Conservation (phyloP, 2,797 vertebrate species). For the Orientallactaga sibirica region DNA sequence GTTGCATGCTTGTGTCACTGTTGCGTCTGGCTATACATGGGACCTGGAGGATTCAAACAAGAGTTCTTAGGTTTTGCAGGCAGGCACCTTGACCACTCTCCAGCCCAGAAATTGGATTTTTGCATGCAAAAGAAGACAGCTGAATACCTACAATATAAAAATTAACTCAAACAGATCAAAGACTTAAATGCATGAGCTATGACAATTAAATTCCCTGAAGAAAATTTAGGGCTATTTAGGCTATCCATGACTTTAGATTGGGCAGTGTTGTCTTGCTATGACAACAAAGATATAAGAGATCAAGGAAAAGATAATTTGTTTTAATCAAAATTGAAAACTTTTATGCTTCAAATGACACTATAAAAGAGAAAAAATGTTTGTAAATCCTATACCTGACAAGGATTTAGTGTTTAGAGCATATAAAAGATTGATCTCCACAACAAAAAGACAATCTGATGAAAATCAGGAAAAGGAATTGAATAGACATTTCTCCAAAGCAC, state of each 20-base stretch:
- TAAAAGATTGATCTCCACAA: not conserved
- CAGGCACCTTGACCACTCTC: no score
- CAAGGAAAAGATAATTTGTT: not conserved
- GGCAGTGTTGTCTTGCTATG: not conserved
- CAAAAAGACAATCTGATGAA: not conserved
- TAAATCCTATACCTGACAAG: constrained; percentile 9
- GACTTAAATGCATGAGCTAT: not conserved
- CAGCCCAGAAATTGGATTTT: not conserved
- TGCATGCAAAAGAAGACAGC: not conserved
- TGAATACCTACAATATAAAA: not conserved
- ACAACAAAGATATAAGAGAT: not conserved
- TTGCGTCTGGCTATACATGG: no score
- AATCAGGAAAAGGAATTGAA: not conserved
- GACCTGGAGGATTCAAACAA: no score
- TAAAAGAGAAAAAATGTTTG: constrained; percentile 4
- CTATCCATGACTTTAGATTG: not conserved
- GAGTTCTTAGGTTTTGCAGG: no score
- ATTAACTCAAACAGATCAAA: constrained; percentile 5
- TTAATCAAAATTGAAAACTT: constrained; percentile 35
- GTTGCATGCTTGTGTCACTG: no score
- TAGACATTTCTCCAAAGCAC: not conserved
- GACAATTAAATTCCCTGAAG: not conserved
- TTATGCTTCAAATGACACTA: not conserved
- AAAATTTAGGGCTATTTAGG: not conserved
- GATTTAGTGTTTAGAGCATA: not conserved